phyloP scores from a whole-genome alignment of 2,888 invertebrate genomes.

The Rhingia campestris region DNA sequence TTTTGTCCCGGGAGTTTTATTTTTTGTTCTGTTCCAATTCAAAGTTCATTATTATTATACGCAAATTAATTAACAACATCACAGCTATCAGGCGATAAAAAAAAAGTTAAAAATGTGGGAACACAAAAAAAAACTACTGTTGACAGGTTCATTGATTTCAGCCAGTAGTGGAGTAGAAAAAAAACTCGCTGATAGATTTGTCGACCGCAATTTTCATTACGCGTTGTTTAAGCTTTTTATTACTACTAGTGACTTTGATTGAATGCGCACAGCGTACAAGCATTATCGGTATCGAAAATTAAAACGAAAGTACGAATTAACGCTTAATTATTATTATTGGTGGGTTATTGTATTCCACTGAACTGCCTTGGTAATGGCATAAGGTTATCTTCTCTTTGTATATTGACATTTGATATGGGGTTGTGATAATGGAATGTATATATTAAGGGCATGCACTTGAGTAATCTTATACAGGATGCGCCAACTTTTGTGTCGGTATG shows the following conservation, averaged over 20 bases:
- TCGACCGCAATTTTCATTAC: constrained; percentile 70
- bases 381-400: too few species aligned
- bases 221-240: constrained; percentile 40
- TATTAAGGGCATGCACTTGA: too few species aligned
- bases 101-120: constrained; percentile 43
- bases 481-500: too few species aligned
- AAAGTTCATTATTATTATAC: constrained; percentile 72
- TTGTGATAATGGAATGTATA: too few species aligned
- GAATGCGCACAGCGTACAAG: not conserved
- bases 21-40: constrained; percentile 24
- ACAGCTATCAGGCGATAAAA: constrained; percentile 39
- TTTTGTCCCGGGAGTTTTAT: constrained; percentile 30
- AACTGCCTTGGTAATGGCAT: not conserved
- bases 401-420: not conserved
- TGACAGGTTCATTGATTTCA: constrained; percentile 70
- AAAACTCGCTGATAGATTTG: constrained; percentile 71
- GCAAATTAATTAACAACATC: constrained; percentile 74
- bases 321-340: constrained; percentile 37
- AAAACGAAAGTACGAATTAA: constrained; percentile 40
- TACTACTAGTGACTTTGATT: constrained; percentile 48
- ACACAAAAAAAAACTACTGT: constrained; percentile 35
- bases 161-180: constrained; percentile 64
- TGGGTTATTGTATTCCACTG: constrained; percentile 24
- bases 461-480: too few species aligned
- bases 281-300: constrained; percentile 31